Percentiles rank a stretch among this genome's conserved stretches.
Conservation (phyloP, 2,113 vertebrate species). For the Orthonyx spaldingii region DNA sequence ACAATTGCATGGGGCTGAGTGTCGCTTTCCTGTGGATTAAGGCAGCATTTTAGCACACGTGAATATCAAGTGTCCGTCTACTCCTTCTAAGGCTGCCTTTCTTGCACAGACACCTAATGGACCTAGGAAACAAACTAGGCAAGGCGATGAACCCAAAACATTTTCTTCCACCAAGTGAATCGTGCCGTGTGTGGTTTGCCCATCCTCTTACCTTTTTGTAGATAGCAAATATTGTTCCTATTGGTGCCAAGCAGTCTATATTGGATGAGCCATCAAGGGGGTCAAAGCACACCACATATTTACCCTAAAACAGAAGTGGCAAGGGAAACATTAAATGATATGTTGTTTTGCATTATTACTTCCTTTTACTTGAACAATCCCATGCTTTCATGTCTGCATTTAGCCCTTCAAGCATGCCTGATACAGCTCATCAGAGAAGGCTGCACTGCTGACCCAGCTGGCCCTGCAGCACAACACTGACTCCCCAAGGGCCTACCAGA, state of each 20-base stretch:
- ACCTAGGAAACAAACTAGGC: neutral
- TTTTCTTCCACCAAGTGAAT: neutral
- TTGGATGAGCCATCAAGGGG: constrained; percentile 96
- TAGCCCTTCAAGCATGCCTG: neutral
- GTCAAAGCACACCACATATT: constrained; percentile 96
- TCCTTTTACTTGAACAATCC: neutral
- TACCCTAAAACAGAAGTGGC: constrained; percentile 77
- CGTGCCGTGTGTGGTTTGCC: accelerated
- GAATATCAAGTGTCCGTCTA: neutral
- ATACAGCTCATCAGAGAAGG: neutral
- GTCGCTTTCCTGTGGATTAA: neutral
- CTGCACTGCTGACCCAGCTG: neutral
- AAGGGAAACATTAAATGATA: neutral
- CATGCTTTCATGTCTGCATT: neutral
- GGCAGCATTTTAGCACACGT: neutral
- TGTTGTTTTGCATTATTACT: neutral
- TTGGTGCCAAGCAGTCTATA: constrained; percentile 95
- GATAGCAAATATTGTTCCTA: constrained; percentile 95
- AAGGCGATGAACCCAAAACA: neutral
- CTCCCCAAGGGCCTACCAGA: neutral
- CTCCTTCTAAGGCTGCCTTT: neutral
- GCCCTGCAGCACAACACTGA: neutral
- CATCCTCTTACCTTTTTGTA: constrained; percentile 85
- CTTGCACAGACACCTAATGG: neutral
- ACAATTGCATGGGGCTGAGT: neutral